phyloP scores from a whole-genome alignment of 2,113 vertebrate species.

The Porphyrio hochstetteri region DNA sequence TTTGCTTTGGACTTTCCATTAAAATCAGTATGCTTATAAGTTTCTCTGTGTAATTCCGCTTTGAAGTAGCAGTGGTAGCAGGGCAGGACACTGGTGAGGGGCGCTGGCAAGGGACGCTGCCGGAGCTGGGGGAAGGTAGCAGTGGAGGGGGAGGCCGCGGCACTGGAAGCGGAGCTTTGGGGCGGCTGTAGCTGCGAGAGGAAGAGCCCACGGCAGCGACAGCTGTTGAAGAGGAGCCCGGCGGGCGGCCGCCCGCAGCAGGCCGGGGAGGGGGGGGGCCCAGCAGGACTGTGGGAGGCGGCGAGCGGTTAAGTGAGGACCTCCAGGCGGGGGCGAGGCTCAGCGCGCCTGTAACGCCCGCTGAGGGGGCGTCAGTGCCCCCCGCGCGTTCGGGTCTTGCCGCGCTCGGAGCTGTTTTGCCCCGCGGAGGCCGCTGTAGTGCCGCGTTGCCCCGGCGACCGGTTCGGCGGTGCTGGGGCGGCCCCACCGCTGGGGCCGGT shows the following conservation, averaged over 20 bases:
- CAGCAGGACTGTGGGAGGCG: background rate
- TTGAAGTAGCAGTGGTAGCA: no score
- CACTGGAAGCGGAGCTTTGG: background rate
- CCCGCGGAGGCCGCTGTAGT: constrained; percentile 18
- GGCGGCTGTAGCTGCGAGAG: accelerated
- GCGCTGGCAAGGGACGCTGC: background rate
- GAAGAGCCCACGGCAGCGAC: background rate
- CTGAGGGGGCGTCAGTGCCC: background rate
- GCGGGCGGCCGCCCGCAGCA: background rate
- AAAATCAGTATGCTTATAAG: background rate
- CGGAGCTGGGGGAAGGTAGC: accelerated
- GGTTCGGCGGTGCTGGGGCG: background rate
- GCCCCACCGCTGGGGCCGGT: background rate
- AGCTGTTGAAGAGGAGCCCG: background rate
- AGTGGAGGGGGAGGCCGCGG: background rate
- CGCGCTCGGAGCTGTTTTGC: background rate
- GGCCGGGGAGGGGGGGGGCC: accelerated
- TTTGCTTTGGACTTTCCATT: background rate
- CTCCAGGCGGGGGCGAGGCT: background rate
- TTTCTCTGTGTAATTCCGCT: background rate
- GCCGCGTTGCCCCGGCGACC: constrained; percentile 73
- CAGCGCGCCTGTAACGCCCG: background rate
- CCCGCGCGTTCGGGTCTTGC: background rate
- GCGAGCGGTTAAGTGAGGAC: no score
- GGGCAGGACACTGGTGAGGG: accelerated